Evolutionary conservation across 1,140 invertebrate species (phyloP).

Genomic region (Anoplophora glabripennis): DNA sequence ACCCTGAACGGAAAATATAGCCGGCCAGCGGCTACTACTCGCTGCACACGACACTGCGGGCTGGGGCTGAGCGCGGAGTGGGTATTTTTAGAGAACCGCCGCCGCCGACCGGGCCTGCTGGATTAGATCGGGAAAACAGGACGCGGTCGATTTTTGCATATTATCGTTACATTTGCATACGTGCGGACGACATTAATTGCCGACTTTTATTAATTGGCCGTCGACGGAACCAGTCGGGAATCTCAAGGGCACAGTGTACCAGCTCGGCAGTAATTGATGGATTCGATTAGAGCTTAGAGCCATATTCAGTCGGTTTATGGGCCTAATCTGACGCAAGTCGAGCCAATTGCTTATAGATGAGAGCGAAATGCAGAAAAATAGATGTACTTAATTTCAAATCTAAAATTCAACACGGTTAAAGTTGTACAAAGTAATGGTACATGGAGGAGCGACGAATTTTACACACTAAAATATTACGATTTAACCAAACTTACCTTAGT

Average conservation of each 20-base stretch:
- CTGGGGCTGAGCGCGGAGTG: neutral
- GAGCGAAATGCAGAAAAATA: too few relatives aligned
- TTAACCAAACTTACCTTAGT: too few relatives aligned
- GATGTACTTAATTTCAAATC: too few relatives aligned
- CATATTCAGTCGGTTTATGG: neutral
- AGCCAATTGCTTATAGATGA: too few relatives aligned
- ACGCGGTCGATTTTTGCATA: neutral
- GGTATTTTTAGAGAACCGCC: slow-evolving; percentile 4
- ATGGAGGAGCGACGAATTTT: too few relatives aligned
- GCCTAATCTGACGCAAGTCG: too few relatives aligned
- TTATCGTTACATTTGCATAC: neutral
- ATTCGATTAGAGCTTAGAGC: too few relatives aligned
- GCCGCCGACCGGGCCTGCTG: slow-evolving; percentile 1
- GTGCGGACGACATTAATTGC: neutral
- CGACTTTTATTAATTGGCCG: neutral
- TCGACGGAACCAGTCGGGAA: neutral
- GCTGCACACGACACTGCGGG: neutral
- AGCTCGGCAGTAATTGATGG: neutral
- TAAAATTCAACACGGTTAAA: too few relatives aligned
- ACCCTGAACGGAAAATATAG: too few relatives aligned
- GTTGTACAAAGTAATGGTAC: too few relatives aligned
- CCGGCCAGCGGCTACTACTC: too few relatives aligned
- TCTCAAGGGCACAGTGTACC: neutral
- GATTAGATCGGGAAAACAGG: slow-evolving; percentile 1
- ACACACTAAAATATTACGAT: too few relatives aligned